Evolutionary conservation across 2,888 invertebrate genomes (phyloP).

Genomic region (Alentia gelatinosa): DNA sequence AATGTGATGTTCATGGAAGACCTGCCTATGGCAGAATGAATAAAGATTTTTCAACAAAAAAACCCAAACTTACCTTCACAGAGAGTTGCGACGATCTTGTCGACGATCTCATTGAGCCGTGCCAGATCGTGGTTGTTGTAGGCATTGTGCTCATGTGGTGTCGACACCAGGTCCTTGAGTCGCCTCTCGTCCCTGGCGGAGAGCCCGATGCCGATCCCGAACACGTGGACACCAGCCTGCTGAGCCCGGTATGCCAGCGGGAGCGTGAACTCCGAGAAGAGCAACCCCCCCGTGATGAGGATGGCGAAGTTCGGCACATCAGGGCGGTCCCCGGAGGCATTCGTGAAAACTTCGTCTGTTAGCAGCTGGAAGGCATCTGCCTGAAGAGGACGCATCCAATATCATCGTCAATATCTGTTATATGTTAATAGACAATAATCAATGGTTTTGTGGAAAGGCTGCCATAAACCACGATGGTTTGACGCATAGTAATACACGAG

Average conservation of each 20-base stretch:
- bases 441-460: too few species aligned
- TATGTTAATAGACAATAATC: too few species aligned
- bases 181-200: conserved; percentile 46
- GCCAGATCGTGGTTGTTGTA: conserved; percentile 35
- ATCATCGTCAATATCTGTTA: too few species aligned
- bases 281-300: conserved; percentile 62
- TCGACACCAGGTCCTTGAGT: conserved; percentile 56
- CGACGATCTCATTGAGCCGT: conserved; percentile 52
- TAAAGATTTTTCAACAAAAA: too few species aligned
- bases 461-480: too few species aligned
- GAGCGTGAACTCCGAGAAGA: conserved; percentile 61
- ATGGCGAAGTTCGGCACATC: conserved; percentile 61
- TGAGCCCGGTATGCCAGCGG: conserved; percentile 54
- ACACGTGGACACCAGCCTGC: conserved; percentile 59
- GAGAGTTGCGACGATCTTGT: conserved; percentile 59
- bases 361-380: conserved; percentile 59
- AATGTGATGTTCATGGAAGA: too few species aligned
- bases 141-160: background rate
- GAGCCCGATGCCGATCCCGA: conserved; percentile 58
- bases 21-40: too few species aligned
- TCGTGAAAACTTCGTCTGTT: conserved; percentile 59
- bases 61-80: conserved; percentile 62
- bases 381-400: too few species aligned
- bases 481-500: too few species aligned
- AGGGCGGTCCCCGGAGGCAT: conserved; percentile 58